phyloP scores from a whole-genome alignment of 2,797 vertebrate genomes.

The Thamnophis elegans region DNA sequence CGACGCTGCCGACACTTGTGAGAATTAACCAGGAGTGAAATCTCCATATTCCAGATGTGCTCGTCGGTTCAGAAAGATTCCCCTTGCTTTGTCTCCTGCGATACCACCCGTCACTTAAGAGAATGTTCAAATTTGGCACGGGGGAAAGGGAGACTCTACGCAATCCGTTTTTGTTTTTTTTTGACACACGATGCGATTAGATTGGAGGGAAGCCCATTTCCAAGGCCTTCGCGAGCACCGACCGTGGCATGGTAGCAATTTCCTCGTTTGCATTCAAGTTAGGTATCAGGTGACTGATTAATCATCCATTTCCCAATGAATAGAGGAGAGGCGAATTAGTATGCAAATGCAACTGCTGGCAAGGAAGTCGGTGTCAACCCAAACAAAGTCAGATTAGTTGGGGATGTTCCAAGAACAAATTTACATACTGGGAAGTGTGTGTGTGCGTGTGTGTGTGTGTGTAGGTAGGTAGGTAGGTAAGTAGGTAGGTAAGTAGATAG shows the following conservation, averaged over 20 bases:
- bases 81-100: neutral
- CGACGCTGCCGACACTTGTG: neutral
- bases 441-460: too few relatives aligned
- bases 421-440: constrained; percentile 40
- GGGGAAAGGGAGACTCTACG: neutral
- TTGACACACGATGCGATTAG: neutral
- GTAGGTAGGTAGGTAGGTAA: too few relatives aligned
- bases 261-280: neutral
- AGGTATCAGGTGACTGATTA: neutral
- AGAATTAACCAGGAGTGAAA: neutral
- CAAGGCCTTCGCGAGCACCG: constrained; percentile 9
- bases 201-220: neutral
- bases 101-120: neutral
- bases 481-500: too few relatives aligned
- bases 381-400: constrained; percentile 63
- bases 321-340: constrained; percentile 54
- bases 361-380: constrained; percentile 53
- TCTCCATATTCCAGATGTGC: neutral
- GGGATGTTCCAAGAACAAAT: constrained; percentile 66
- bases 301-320: constrained; percentile 41
- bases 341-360: constrained; percentile 65
- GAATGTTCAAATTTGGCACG: constrained; percentile 3
- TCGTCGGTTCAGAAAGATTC: neutral
- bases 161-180: neutral
- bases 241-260: neutral